phyloP scores from a whole-genome alignment of 2,888 invertebrate genomes.

The Odontothrips loti region DNA sequence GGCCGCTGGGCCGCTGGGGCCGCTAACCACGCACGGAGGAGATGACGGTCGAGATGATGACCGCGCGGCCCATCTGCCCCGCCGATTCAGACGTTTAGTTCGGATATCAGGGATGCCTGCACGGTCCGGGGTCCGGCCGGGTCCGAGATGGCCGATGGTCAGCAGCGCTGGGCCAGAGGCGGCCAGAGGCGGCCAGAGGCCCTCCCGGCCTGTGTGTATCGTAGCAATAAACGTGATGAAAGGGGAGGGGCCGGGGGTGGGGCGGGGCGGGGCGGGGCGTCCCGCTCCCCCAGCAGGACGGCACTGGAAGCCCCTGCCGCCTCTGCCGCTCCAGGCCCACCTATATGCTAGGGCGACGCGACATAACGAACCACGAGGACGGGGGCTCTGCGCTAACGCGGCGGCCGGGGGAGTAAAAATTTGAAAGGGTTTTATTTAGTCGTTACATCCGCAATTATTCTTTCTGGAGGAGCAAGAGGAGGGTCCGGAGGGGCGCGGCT shows the following conservation, averaged over 20 bases:
- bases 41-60: background rate
- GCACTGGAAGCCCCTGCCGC: background rate
- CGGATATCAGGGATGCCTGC: conserved; percentile 19
- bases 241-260: background rate
- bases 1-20: too few relatives aligned
- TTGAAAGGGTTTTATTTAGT: too few relatives aligned
- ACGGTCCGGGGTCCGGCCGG: background rate
- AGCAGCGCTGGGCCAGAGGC: background rate
- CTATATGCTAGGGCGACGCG: background rate
- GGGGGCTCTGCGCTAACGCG: too few relatives aligned
- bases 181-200: background rate
- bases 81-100: conserved; percentile 18
- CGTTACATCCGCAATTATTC: too few relatives aligned
- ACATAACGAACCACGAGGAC: too few relatives aligned
- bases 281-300: background rate
- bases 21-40: background rate
- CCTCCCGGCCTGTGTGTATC: background rate
- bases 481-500: background rate
- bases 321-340: background rate
- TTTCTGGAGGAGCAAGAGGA: too few relatives aligned
- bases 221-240: background rate
- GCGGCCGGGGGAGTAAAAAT: too few relatives aligned
- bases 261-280: background rate
- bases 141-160: too few relatives aligned
- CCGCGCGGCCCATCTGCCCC: background rate